Evolutionary conservation across 2,797 vertebrate genomes (phyloP).

Genomic region (Nasua narica): DNA sequence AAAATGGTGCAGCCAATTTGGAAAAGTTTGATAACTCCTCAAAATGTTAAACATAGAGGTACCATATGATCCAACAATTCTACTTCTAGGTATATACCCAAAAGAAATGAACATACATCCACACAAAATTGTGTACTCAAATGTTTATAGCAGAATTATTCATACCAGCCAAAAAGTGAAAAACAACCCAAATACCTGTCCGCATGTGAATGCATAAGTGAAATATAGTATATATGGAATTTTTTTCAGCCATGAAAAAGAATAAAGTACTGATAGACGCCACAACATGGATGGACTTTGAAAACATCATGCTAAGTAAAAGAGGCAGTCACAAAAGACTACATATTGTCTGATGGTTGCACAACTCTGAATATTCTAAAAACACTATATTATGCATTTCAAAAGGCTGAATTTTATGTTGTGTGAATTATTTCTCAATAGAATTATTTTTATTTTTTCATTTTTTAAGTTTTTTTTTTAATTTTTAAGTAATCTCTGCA

Average conservation of each 20-base stretch:
- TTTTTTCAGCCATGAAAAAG: not conserved
- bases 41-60: not conserved
- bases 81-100: not conserved
- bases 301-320: not conserved
- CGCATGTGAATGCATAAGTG: not conserved
- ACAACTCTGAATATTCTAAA: not conserved
- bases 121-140: not conserved
- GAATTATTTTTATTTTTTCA: no score
- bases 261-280: not conserved
- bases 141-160: not conserved
- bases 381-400: not conserved
- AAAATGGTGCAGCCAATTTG: not conserved
- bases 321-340: not conserved
- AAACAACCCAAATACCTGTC: not conserved
- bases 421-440: not conserved
- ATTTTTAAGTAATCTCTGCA: no score
- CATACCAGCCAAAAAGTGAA: not conserved
- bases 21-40: not conserved
- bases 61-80: not conserved
- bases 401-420: not conserved
- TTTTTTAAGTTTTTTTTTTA: no score
- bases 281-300: not conserved
- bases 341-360: not conserved
- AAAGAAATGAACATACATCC: not conserved
- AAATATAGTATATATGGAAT: not conserved